Base-by-base conservation (phyloP, 2,113 vertebrate species). In the Ameiurus melas region DNA sequence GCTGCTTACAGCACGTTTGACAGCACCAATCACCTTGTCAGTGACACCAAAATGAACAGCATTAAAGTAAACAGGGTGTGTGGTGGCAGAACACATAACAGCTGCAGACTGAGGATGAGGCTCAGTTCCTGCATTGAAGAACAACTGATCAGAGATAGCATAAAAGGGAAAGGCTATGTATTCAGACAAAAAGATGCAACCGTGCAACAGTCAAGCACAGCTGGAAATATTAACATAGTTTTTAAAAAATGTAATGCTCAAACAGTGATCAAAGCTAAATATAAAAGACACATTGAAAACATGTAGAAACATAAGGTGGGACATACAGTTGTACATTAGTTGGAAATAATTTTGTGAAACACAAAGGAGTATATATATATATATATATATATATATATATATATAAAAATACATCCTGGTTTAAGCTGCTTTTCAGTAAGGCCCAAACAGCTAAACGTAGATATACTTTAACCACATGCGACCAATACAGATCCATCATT, bases 31-130 rank as follows among this genome's bases (percentile, higher is more conserved):
- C 77, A 80, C 57, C 80, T 39, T 33, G 27, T 62, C 57, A 83
- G 80, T 82, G 57, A 13, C 80, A 83, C 0, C 57, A 16, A 25
- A 62, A 83, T 62, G 80, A 83, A 62, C 33, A 62, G 57, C 53
- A 62, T 39, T 83, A 83, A 83, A 83, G 80, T 43, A 83, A 62
- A 83, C 80, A 83, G 57, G 36, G 80, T 83, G 57, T 83, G 58
- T 39, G 57, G 30, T 39, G 13, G 80, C 57, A 62, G 33, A 62
- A 62, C 57, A 62, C 20, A 83, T 25, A 83, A 83, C 57, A 83
- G 80, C 80, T 83, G 80, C 57, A 62, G 80, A 60, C 20, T 83
- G 57, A 62, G 80, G 80, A 60, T 14, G 20, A 62, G 33, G 20
- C 57, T 60, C 20, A 19, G 30, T 60, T 82, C 57, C 80, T 62